Evolutionary conservation across 1,140 invertebrate species (phyloP).

Genomic region (Pseudobourletiella spinata): DNA sequence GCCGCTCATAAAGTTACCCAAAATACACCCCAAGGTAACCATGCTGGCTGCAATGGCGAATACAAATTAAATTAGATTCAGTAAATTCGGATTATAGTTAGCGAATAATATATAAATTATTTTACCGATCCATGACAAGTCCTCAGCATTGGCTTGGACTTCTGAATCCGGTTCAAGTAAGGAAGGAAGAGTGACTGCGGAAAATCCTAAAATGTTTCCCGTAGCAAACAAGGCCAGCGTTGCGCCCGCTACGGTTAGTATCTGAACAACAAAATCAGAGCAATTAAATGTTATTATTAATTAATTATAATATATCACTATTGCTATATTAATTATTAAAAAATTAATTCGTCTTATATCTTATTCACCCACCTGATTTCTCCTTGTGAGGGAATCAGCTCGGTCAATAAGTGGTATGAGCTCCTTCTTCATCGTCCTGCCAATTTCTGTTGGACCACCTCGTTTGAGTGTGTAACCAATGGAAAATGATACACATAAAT

Average conservation of each 20-base stretch:
- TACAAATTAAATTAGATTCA: too few species aligned
- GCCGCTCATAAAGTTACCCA: constrained; percentile 31
- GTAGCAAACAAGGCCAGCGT: constrained; percentile 29
- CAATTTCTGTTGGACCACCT: too few species aligned
- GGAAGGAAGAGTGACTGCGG: constrained; percentile 27
- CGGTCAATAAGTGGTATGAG: constrained; percentile 30
- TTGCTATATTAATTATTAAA: too few species aligned
- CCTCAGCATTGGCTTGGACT: constrained; percentile 19
- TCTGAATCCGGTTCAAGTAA: constrained; percentile 21
- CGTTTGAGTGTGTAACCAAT: too few species aligned
- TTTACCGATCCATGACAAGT: constrained; percentile 35
- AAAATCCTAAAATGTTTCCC: constrained; percentile 34
- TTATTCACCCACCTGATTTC: constrained; percentile 30
- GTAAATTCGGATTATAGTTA: too few species aligned
- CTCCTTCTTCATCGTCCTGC: constrained; percentile 30
- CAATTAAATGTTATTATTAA: too few species aligned
- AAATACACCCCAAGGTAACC: constrained; percentile 29
- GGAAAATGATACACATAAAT: neutral
- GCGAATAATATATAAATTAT: too few species aligned
- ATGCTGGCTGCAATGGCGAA: constrained; percentile 25
- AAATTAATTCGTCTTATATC: too few species aligned
- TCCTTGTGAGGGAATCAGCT: constrained; percentile 20
- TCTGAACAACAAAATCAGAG: too few species aligned
- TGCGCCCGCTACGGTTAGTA: constrained; percentile 30
- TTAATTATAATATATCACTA: too few species aligned